phyloP scores from a whole-genome alignment of 2,888 invertebrate genomes.

The Xylophagus ater region DNA sequence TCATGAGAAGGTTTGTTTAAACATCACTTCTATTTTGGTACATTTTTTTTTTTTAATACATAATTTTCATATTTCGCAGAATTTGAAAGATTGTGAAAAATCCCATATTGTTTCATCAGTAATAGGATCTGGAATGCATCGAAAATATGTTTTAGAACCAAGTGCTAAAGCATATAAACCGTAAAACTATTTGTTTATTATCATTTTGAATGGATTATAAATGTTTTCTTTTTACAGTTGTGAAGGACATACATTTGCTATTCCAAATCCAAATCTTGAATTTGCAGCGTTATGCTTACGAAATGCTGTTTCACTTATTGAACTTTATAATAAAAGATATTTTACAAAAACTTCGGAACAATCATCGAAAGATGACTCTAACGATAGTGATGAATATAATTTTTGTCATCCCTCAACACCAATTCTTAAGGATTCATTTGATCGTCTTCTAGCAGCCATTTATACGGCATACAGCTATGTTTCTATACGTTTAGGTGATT shows the following conservation, averaged over 20 bases:
- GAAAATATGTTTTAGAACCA: constrained; percentile 24
- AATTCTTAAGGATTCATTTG: constrained; percentile 48
- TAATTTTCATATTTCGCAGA: constrained; percentile 11
- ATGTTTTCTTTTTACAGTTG: constrained; percentile 31
- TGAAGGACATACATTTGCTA: constrained; percentile 66
- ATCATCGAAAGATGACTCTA: constrained; percentile 8
- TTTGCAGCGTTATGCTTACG: constrained; percentile 81
- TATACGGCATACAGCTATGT: constrained; percentile 76
- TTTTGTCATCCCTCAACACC: constrained; percentile 49
- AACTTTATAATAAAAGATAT: constrained; percentile 20
- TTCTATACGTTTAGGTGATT: constrained; percentile 72
- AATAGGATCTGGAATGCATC: constrained; percentile 23
- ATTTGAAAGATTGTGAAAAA: constrained; percentile 19
- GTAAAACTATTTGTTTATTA: constrained; percentile 19
- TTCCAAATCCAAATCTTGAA: constrained; percentile 78
- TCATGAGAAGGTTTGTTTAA: constrained; percentile 41
- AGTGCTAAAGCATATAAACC: constrained; percentile 21
- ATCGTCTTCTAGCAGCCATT: constrained; percentile 52
- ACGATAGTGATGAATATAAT: constrained; percentile 37
- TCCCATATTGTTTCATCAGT: constrained; percentile 23
- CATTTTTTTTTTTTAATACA: constrained; percentile 4
- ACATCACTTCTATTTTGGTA: background rate
- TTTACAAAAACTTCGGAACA: constrained; percentile 20
- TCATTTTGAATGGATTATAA: background rate
- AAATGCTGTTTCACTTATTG: constrained; percentile 64